Percentiles rank a stretch among this genome's conserved stretches.
These are phyloP conservation scores for Tethya wilhelma DNA, from an alignment of 37 sponge, comb jelly and placozoan genomes.

Conservation along the genomic window DNA sequence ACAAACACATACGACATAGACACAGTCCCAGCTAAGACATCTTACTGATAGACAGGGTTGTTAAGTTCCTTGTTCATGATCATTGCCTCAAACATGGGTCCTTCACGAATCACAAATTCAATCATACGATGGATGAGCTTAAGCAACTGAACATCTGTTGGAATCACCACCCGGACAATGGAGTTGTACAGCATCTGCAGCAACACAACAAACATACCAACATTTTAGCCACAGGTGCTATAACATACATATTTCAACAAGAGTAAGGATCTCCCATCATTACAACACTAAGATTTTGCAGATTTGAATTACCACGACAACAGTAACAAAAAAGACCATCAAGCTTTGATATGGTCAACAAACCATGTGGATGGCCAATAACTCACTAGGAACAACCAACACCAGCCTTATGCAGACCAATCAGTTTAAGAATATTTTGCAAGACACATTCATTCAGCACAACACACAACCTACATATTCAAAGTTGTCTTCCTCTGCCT, in stretches of 20 bases:
- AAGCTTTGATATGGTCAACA: too few species aligned
- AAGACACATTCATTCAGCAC: neutral
- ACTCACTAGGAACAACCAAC: too few species aligned
- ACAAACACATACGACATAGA: neutral
- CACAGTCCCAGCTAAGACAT: neutral
- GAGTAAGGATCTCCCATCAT: too few species aligned
- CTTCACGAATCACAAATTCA: conserved; percentile 98
- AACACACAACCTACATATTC: conserved; percentile 51
- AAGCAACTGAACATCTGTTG: conserved; percentile 79
- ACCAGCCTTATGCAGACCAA: too few species aligned
- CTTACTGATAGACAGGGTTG: conserved; percentile 87
- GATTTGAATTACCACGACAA: too few species aligned
- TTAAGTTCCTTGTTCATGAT: conserved; percentile 95
- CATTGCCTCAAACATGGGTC: conserved; percentile 99
- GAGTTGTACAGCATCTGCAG: conserved; percentile 72
- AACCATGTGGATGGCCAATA: too few species aligned
- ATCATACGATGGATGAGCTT: conserved; percentile 90
- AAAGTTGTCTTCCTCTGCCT: conserved; percentile 18
- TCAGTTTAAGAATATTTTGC: neutral
- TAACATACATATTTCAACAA: too few species aligned
- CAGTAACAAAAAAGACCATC: too few species aligned
- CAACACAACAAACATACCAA: neutral
- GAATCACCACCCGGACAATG: conserved; percentile 83
- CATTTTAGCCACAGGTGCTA: neutral
- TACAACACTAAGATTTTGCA: too few species aligned